Base-by-base conservation (phyloP, 2,888 invertebrate genomes). In the Arenicola marina region DNA sequence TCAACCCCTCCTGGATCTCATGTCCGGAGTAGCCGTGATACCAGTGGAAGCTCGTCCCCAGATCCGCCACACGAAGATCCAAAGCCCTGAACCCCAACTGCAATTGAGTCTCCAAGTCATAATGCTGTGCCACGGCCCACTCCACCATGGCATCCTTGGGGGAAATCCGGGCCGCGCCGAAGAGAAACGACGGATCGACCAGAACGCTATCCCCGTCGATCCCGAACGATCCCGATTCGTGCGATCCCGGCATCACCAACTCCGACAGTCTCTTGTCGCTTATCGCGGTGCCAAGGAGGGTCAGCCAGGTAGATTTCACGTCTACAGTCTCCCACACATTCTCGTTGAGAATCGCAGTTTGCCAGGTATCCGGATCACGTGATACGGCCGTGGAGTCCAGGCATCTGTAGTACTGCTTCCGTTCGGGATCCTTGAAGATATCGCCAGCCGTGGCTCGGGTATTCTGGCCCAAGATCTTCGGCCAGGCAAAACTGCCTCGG, bases 51-150 rank as follows among this genome's bases (percentile, higher is more conserved):
- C 48, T 53, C 3, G 4, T 4, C 21, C 28, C 46, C 11, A 48
- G 2, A 29, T 61, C 61, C 4, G 61, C 61, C 18, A 61, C 38
- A 18, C 61, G 34, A 3, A 61, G 43, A 26, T 61, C 61, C 56
- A 57, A 61, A 2, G 4, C 4, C 18, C 61, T 11, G 38, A 34
- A 57, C 18, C 61, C 61, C 4, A 43, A 28, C 21, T 48, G 28
- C 2, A 56, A 51, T 44, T 61, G 61, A 2, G 4, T 18, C 21
- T 38, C 26, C 4, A 61, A 21, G 4, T 33, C 28, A 2, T 4
- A 7, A 7, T 56, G 48, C 4, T 61, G 61, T 4, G 61, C 57
- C 38, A 24, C 21, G 4, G 61, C 56, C 61, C 61, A 61, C 56
- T 61, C 57, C 7, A 51, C 55, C 2, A 56, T 7, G 4, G 33